Percentiles rank a stretch among this genome's conserved stretches.
Evolutionary conservation across 2,888 invertebrate genomes (phyloP).

Genomic region (Caenorhabditis becei): DNA sequence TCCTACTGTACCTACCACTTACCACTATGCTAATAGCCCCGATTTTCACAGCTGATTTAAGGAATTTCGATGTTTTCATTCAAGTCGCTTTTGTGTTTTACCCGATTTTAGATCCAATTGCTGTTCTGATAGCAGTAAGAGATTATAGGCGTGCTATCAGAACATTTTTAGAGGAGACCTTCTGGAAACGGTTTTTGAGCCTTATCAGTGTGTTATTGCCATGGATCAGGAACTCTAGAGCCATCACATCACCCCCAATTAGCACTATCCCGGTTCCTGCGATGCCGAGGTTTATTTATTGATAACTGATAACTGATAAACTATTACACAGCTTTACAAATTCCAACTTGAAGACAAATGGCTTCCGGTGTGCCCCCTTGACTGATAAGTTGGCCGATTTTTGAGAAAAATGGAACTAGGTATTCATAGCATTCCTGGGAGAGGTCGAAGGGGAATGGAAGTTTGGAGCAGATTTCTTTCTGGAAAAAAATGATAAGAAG

Average conservation of each 20-base stretch:
- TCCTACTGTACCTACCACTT: constrained; percentile 41
- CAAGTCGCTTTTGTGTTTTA: constrained; percentile 53
- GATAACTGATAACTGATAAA: not conserved
- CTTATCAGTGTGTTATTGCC: constrained; percentile 10
- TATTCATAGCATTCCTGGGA: not conserved
- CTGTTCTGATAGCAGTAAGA: constrained; percentile 34
- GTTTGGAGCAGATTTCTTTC: not conserved
- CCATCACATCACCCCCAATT: not conserved
- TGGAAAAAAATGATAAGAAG: too few relatives aligned
- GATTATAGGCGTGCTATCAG: constrained; percentile 45
- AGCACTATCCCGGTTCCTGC: not conserved
- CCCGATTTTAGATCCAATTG: constrained; percentile 48
- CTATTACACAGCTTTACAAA: not conserved
- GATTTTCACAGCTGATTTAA: constrained; percentile 24
- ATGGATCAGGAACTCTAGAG: not conserved
- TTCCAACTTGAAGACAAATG: not conserved
- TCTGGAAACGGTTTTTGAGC: not conserved
- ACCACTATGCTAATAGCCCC: constrained; percentile 42
- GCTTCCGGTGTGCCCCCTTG: not conserved
- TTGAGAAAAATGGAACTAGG: not conserved
- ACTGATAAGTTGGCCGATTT: not conserved
- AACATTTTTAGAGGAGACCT: not conserved
- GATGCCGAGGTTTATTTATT: constrained; percentile 27
- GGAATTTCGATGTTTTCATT: constrained; percentile 19
- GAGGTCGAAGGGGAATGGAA: not conserved